Evolutionary conservation across 92 coral and sea anemone species (phyloP), one percentile per base, ranked within the genome.

Genomic region (Porites cylindrica): DNA sequence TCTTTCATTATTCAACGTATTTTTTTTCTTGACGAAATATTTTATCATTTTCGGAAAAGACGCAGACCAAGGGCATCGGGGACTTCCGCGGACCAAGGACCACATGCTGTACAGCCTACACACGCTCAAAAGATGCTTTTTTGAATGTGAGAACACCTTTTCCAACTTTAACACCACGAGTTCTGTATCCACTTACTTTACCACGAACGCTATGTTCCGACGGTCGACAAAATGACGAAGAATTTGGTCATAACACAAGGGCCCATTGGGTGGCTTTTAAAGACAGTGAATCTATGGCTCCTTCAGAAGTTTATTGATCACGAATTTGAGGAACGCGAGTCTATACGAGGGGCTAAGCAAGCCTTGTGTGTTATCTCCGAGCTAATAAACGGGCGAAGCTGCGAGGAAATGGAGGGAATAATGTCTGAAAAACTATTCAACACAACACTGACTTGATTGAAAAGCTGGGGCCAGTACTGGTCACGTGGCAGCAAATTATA

Each of bases 341-440:
- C 95, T 72, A 82, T 97, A 26, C 90, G 86, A 61, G 99, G 99
- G 14, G 96, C 98, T 6, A 97, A 91, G 76, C 96, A 95, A 83
- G 99, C 99, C 10, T 79, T 97, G 52, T 76, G 91, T 26, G 92
- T 92, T 10, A 90, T 96, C 7, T 95, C 99, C 2, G 90, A 89
- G 9, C 81, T 93, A 50, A 72, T 95, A 17, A 91, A 93, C 76
- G 88, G 90, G 50, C 66, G 69, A 38, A 91, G 91, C 1, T 84
- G 80, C 47, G 90, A 73, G 7, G 95, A 95, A 77, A 77, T 97
- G 85, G 76, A 76, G 38, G 82, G 59, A 2, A 3, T 67, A 8
- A 20, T 77, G 24, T 38, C 88, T 0, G 73, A 84, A 47, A 58
- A 66, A 10, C 73, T 38, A 10, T 85, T 11, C 29, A 50, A 66